Percentiles rank a stretch among this genome's conserved stretches.
Evolutionary conservation across 92 coral and sea anemone species (phyloP).

Genomic region (Actinernus sp.): DNA sequence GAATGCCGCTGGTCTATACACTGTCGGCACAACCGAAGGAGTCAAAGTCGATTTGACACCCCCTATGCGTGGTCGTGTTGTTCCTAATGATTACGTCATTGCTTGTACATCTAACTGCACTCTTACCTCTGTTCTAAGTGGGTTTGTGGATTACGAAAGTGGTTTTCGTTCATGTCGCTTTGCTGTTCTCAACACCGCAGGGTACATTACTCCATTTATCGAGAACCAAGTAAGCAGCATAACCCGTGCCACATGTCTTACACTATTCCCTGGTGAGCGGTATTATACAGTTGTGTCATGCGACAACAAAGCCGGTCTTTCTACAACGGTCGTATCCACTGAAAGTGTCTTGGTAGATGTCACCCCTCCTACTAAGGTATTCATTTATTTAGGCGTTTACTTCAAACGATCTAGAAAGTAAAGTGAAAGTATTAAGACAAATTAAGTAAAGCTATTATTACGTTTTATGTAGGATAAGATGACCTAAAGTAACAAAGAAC

Average conservation of each 20-base stretch:
- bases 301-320: slow-evolving; percentile 68
- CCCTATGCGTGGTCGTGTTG: slow-evolving; percentile 64
- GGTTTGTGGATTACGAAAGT: slow-evolving; percentile 76
- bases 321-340: slow-evolving; percentile 37
- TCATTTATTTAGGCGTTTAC: too few species aligned
- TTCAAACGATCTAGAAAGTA: too few species aligned
- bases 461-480: too few species aligned
- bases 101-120: slow-evolving; percentile 69
- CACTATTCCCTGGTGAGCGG: slow-evolving; percentile 63
- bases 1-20: slow-evolving; percentile 83
- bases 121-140: slow-evolving; percentile 44
- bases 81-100: slow-evolving; percentile 20
- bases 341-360: slow-evolving; percentile 73
- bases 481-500: too few species aligned
- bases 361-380: slow-evolving; percentile 91
- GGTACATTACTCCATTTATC: slow-evolving; percentile 25
- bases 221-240: slow-evolving; percentile 8
- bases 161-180: slow-evolving; percentile 67
- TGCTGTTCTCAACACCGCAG: slow-evolving; percentile 46
- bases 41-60: slow-evolving; percentile 79
- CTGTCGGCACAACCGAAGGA: slow-evolving; percentile 49
- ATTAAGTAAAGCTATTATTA: too few species aligned
- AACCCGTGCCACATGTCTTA: slow-evolving; percentile 38
- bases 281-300: slow-evolving; percentile 75
- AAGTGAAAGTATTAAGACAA: too few species aligned